Conservation (phyloP, 2,888 invertebrate species). For the Chrysina gloriosa region DNA sequence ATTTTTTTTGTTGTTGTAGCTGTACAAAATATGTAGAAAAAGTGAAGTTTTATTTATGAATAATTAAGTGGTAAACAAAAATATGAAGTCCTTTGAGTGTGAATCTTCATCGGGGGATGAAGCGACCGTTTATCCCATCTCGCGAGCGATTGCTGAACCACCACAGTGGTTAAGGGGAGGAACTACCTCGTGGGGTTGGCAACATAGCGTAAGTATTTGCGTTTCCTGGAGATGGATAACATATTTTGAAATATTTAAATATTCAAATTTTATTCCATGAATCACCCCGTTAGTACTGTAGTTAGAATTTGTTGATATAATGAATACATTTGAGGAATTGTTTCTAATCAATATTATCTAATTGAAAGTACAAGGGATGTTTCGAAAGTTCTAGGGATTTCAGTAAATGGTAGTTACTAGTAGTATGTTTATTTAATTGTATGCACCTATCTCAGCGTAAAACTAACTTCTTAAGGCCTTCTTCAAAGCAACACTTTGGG, state of each 20-base stretch:
- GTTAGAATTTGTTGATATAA: background rate
- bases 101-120: slow-evolving; percentile 65
- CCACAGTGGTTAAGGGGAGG: slow-evolving; percentile 62
- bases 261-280: background rate
- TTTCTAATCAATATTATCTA: no score
- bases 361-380: no score
- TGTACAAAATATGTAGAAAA: background rate
- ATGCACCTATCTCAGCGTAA: no score
- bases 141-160: slow-evolving; percentile 60
- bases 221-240: background rate
- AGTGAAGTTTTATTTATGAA: slow-evolving; percentile 13
- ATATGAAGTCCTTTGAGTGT: slow-evolving; percentile 65
- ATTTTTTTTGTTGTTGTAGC: background rate
- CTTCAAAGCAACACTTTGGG: no score
- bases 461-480: no score
- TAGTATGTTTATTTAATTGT: no score
- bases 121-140: slow-evolving; percentile 63
- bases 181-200: slow-evolving; percentile 63
- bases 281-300: background rate
- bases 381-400: no score
- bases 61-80: slow-evolving; percentile 44
- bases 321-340: no score
- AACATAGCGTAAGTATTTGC: slow-evolving; percentile 55
- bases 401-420: no score
- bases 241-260: background rate